Conservation (phyloP, 2,113 vertebrate genomes). For the Perca fluviatilis region DNA sequence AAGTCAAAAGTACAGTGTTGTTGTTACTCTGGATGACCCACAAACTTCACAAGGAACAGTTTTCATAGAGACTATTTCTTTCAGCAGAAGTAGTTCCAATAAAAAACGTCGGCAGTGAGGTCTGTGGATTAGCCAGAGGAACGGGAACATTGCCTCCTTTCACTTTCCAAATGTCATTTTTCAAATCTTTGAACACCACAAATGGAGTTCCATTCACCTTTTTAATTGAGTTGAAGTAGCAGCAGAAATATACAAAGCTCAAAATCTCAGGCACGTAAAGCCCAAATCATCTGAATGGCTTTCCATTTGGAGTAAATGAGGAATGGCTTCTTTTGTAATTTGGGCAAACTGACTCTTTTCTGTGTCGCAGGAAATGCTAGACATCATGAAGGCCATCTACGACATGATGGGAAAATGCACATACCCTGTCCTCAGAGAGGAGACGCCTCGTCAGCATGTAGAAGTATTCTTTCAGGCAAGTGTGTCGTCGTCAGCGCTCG, state of each 20-base stretch:
- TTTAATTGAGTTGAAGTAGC: background rate
- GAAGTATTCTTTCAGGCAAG: conserved; percentile 97
- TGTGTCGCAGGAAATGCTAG: conserved; percentile 93
- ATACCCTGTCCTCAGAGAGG: conserved; percentile 95
- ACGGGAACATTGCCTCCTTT: background rate
- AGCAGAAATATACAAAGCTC: background rate
- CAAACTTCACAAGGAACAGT: too few species aligned
- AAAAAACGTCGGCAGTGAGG: too few species aligned
- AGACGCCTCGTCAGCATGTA: conserved; percentile 94
- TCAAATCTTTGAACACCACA: background rate
- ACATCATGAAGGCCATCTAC: conserved; percentile 99
- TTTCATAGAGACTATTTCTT: too few species aligned
- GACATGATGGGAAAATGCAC: conserved; percentile 99
- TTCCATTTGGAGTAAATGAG: background rate
- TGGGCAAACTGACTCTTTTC: background rate
- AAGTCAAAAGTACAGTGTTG: too few species aligned
- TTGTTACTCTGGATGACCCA: too few species aligned
- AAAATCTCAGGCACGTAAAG: background rate
- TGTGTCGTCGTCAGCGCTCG: background rate
- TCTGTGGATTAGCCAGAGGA: background rate
- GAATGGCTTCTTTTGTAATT: background rate
- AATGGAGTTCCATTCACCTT: background rate
- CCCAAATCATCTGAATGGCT: too few species aligned
- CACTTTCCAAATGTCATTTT: background rate
- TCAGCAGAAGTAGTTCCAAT: too few species aligned